Percentiles rank a stretch among this genome's conserved stretches.
Evolutionary conservation across 2,888 invertebrate genomes (phyloP).

Genomic region (Lissocephala sabroskyi): DNA sequence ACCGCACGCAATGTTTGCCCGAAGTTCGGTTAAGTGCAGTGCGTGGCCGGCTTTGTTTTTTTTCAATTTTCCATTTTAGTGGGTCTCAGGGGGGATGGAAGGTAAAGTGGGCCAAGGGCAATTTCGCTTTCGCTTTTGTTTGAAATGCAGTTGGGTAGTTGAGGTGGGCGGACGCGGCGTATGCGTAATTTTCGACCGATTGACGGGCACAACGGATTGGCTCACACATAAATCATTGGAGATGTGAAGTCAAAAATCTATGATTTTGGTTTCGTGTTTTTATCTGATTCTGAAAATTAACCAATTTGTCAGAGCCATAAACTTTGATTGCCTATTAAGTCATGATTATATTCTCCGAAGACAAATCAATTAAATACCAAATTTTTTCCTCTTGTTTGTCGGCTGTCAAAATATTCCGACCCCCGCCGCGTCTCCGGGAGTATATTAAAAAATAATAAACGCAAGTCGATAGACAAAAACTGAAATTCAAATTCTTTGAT

Average conservation of each 20-base stretch:
- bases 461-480: too few relatives aligned
- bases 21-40: background rate
- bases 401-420: conserved; percentile 21
- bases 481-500: too few relatives aligned
- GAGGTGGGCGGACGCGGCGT: background rate
- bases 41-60: too few relatives aligned
- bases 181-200: background rate
- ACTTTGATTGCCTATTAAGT: conserved; percentile 43
- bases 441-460: too few relatives aligned
- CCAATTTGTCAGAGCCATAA: conserved; percentile 8
- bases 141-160: conserved; percentile 47
- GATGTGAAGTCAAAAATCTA: too few relatives aligned
- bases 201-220: background rate
- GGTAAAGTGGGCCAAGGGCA: conserved; percentile 58
- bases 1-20: conserved; percentile 44
- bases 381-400: conserved; percentile 47
- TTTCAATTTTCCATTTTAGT: too few relatives aligned
- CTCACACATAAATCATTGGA: background rate
- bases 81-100: too few relatives aligned
- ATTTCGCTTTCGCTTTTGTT: conserved; percentile 60
- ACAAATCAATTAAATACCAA: conserved; percentile 31
- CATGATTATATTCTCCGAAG: conserved; percentile 44
- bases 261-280: background rate
- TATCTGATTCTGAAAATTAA: background rate
- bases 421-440: too few relatives aligned